Evolutionary conservation across 2,888 invertebrate genomes (phyloP), one percentile per base, ranked within the genome.

Genomic region (Tipula vernalis): DNA sequence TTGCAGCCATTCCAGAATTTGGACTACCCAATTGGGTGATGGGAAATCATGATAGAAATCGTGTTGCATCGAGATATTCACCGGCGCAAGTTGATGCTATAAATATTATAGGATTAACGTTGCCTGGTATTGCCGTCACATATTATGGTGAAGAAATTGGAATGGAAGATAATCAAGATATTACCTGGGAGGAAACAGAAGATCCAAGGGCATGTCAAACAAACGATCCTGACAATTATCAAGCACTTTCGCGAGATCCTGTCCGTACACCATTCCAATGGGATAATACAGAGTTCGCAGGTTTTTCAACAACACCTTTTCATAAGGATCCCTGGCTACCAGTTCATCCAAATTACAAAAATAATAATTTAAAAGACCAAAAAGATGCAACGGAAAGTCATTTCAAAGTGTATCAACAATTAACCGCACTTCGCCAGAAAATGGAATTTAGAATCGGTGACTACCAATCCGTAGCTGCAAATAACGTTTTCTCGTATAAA

Each of bases 111-210:
- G 92, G 95, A 28, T 92, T 97, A 90, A 93, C 97, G 18, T 92
- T 98, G 86, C 98, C 97, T 1, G 98, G 98, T 71, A 94, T 97
- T 5, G 94, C 95, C 28, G 94, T 98, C 8, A 96, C 96, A 0
- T 98, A 98, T 90, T 96, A 91, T 91, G 97, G 96, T 4, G 96
- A 97, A 89, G 96, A 96, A 91, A 93, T 97, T 85, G 96, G 95
- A 0, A 94, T 96, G 94, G 90, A 92, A 88, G 93, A 96, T 89
- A 91, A 92, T 85, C 91, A 92, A 83, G 93, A 94, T 12, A 91
- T 92, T 0, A 89, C 90, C 6, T 93, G 91, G 91, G 90, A 91
- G 71, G 91, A 93, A 10, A 93, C 93, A 0, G 89, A 93, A 42
- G 95, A 95, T 90, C 94, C 94, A 0, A 92, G 92, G 13, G 95